Conservation (phyloP, 1,140 invertebrate genomes). For the Drosophila elegans region DNA sequence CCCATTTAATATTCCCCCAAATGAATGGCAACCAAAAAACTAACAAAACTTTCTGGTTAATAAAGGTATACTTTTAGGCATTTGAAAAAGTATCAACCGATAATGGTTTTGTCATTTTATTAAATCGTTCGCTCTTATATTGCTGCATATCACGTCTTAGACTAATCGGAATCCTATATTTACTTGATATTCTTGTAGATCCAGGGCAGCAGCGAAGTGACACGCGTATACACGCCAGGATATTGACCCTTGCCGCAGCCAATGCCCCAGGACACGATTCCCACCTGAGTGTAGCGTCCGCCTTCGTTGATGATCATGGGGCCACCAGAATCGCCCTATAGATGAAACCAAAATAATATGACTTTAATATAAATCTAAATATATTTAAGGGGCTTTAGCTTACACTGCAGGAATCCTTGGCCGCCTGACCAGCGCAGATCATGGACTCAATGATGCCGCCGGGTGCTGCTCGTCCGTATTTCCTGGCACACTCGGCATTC, state of each 20-base stretch:
- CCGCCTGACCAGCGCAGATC: slow-evolving; percentile 92
- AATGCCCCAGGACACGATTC: slow-evolving; percentile 97
- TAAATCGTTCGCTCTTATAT: slow-evolving; percentile 35
- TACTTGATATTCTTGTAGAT: slow-evolving; percentile 88
- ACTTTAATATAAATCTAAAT: background rate
- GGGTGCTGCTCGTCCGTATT: slow-evolving; percentile 93
- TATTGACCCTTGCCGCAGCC: slow-evolving; percentile 96
- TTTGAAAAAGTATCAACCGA: background rate
- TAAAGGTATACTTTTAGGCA: slow-evolving; percentile 14
- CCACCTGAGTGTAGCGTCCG: slow-evolving; percentile 91
- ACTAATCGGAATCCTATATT: slow-evolving; percentile 58
- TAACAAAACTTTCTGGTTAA: background rate
- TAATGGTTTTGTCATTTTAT: slow-evolving; percentile 31
- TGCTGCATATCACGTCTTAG: slow-evolving; percentile 70
- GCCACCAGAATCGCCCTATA: slow-evolving; percentile 95
- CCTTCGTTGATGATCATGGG: slow-evolving; percentile 93
- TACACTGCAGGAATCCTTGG: slow-evolving; percentile 95
- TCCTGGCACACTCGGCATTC: slow-evolving; percentile 90
- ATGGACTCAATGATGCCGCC: slow-evolving; percentile 95
- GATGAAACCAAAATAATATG: slow-evolving; percentile 49
- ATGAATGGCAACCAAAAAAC: background rate
- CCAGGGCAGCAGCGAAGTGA: slow-evolving; percentile 92
- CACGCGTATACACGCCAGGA: slow-evolving; percentile 91
- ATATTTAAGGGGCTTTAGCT: slow-evolving; percentile 75
- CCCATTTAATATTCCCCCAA: too few relatives aligned